Evolutionary conservation across 2,888 invertebrate genomes (phyloP).

Genomic region (Coelinius sp.): DNA sequence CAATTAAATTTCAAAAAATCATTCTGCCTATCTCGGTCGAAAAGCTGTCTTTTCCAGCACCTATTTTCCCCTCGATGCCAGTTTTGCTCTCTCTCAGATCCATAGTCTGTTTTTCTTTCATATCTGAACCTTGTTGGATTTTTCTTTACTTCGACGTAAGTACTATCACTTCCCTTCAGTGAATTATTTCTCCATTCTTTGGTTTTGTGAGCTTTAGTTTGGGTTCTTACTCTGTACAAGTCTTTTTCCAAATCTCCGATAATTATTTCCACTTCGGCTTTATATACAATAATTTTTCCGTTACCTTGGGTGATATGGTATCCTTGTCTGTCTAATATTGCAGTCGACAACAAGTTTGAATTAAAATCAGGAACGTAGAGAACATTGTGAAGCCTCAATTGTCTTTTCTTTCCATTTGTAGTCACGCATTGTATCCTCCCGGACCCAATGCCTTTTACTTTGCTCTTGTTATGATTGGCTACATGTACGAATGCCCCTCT

Average conservation of each 20-base stretch:
- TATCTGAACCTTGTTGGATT: too few species aligned
- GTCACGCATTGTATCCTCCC: constrained; percentile 39
- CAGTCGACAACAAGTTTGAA: constrained; percentile 47
- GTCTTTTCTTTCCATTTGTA: constrained; percentile 15
- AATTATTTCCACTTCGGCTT: background rate
- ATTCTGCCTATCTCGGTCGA: too few species aligned
- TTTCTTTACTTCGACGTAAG: too few species aligned
- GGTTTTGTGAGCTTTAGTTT: too few species aligned
- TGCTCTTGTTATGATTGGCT: constrained; percentile 29
- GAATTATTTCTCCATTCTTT: too few species aligned
- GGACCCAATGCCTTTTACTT: constrained; percentile 41
- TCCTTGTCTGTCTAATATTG: constrained; percentile 37
- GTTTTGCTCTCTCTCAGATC: too few species aligned
- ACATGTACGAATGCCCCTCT: background rate
- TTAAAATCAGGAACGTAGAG: constrained; percentile 47
- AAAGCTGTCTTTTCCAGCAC: too few species aligned
- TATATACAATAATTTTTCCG: background rate
- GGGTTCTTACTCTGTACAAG: too few species aligned
- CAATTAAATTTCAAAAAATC: too few species aligned
- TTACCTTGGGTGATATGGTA: constrained; percentile 38
- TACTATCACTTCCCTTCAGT: too few species aligned
- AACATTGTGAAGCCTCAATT: constrained; percentile 42
- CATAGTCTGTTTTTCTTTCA: too few species aligned
- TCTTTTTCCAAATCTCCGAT: background rate
- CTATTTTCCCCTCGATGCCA: too few species aligned